Base-by-base conservation (phyloP, 2,113 vertebrate genomes). In the Rallus limicola region DNA sequence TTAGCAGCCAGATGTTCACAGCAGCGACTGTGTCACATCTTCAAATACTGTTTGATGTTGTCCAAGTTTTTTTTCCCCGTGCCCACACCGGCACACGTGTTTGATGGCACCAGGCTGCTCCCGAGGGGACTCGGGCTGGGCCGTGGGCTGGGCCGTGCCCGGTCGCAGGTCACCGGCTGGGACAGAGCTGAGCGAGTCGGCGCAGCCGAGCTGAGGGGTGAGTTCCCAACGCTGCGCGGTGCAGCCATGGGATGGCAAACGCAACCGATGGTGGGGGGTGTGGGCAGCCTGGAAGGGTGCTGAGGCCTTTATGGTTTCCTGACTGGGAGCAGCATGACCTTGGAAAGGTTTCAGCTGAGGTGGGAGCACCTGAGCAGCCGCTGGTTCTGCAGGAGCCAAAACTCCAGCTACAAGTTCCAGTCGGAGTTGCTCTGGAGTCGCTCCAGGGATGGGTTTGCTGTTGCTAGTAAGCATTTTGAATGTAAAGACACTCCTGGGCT, bases 1-100 rank as follows among this genome's bases (percentile, higher is more conserved):
- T 91, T 68, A 81, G 53, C 90, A 80, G 89, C 58, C 88, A 74
- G 83, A 74, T 86, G 74, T 89, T 90, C 90, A 28, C 71, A 80
- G 29, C 36, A 63, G 74, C 0, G 1, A 26, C 48, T 55, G 6
- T 18, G 38, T 10, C 25, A 23, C 55, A 15, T 7, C 83, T 70
- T 44, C 40, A 14, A 50, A 42, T 18, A 76, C n/a, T 31, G 86
- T 83, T 79, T 93, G 86, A 19, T 88, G 69, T 90, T 97, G 92
- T 82, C 80, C 56, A 74, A 68, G 94, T 48, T 38, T 17, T 79
- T 96, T 93, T 96, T 89, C 82, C 84, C 31, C 42, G 25, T 6
- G 31, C 31, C 59, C 34, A 2, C 1, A 0, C 50, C 71, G 29
- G 44, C 38, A 7, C 10, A 12, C 2, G 8, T 16, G 29, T 38